These are phyloP conservation scores for Chloropsis cyanopogon DNA, from an alignment of 2,113 vertebrate species.

Conservation along the genomic window DNA sequence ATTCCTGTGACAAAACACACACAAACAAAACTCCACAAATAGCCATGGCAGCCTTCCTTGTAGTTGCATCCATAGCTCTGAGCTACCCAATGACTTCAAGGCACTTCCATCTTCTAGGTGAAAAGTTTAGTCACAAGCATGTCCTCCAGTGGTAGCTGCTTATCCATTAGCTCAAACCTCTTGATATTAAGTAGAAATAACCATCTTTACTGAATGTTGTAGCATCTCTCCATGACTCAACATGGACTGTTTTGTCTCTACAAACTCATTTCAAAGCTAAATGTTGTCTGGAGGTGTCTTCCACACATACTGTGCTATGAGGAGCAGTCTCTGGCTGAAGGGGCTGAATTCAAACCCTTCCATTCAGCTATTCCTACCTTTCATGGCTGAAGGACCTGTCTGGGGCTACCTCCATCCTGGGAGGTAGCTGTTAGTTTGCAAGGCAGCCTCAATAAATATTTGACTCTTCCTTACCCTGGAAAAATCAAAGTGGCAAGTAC, in stretches of 20 bases:
- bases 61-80: not conserved
- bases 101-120: not conserved
- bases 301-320: not conserved
- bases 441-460: not conserved
- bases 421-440: not conserved
- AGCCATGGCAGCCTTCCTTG: not conserved
- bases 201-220: not conserved
- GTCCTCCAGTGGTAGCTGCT: not conserved
- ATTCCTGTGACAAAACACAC: not conserved
- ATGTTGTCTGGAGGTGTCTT: not conserved
- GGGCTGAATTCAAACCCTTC: not conserved
- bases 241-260: not conserved
- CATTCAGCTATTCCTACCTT: not conserved
- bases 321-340: not conserved
- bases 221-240: not conserved
- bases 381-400: not conserved
- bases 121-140: not conserved
- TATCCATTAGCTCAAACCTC: not conserved
- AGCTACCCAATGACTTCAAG: not conserved
- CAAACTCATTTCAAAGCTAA: not conserved
- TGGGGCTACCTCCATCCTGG: not conserved
- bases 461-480: not conserved
- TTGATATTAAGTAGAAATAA: not conserved
- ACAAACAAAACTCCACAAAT: not conserved
- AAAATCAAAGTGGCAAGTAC: conserved; percentile 14